A percentile compares a stretch with the other conserved stretches of the same genome.
These are phyloP conservation scores for Enteromius anoplus DNA, from an alignment of 2,797 vertebrate genomes.

Conservation along the genomic window DNA sequence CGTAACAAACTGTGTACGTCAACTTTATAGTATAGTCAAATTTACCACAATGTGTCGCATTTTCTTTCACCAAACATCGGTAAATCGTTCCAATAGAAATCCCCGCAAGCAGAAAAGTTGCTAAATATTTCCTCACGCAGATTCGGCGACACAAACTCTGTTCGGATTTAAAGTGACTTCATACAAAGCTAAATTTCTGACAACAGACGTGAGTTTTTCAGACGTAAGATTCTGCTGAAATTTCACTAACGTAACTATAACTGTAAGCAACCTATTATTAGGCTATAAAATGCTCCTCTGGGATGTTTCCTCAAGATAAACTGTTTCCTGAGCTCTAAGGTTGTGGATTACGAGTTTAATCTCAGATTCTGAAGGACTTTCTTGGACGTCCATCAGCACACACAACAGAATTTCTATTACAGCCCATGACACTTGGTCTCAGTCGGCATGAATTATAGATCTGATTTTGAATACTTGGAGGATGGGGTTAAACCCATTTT, in stretches of 20 bases:
- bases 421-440: constrained; percentile 25
- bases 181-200: neutral
- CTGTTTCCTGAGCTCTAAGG: neutral
- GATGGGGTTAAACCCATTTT: constrained; percentile 49
- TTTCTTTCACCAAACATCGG: neutral
- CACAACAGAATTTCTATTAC: constrained; percentile 41
- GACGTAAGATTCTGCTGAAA: neutral
- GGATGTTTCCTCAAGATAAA: constrained; percentile 1
- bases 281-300: neutral
- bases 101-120: neutral
- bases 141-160: neutral
- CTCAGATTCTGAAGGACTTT: constrained; percentile 16
- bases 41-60: neutral
- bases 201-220: neutral
- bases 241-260: neutral
- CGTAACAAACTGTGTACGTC: neutral
- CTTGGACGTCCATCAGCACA: constrained; percentile 44
- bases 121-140: neutral
- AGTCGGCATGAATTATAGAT: constrained; percentile 56
- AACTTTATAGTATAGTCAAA: neutral
- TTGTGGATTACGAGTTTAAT: constrained; percentile 25
- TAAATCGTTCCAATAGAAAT: neutral
- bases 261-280: neutral
- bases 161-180: neutral
- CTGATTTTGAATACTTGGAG: constrained; percentile 29